These are phyloP conservation scores for Bubo scandiacus DNA, from an alignment of 2,113 vertebrate species.

Conservation along the genomic window DNA sequence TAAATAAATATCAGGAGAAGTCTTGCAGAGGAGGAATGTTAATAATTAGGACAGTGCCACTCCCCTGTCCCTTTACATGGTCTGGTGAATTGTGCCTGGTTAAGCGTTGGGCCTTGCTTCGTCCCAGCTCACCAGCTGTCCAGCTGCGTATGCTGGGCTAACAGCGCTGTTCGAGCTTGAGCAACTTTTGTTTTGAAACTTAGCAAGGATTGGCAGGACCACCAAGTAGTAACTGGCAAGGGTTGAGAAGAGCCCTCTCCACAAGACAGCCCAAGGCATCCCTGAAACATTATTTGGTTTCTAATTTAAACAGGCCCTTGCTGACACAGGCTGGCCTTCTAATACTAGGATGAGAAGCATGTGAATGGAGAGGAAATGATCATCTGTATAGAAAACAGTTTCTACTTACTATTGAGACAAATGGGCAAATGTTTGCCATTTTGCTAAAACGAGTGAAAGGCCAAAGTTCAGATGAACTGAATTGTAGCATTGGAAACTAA, in stretches of 20 bases:
- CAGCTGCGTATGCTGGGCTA: neutral
- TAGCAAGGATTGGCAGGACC: conserved; percentile 60
- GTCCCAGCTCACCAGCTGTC: neutral
- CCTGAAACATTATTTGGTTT: conserved; percentile 58
- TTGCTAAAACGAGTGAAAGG: neutral
- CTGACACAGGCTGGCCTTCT: conserved; percentile 58
- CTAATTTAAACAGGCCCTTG: conserved; percentile 64
- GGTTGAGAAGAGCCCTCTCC: conserved; percentile 55
- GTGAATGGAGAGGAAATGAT: conserved; percentile 49
- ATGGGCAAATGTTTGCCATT: conserved; percentile 34
- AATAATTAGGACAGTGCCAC: conserved; percentile 39
- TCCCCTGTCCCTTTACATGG: conserved; percentile 31
- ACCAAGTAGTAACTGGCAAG: conserved; percentile 66
- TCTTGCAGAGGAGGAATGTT: conserved; percentile 48
- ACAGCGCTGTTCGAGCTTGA: conserved; percentile 10
- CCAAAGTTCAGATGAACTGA: conserved; percentile 4
- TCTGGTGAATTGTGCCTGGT: neutral
- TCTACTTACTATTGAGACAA: conserved; percentile 41
- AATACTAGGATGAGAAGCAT: conserved; percentile 40
- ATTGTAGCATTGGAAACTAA: neutral
- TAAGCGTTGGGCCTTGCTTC: neutral
- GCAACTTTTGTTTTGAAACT: conserved; percentile 65
- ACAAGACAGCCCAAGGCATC: conserved; percentile 63
- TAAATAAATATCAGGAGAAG: conserved; percentile 40
- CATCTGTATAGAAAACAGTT: conserved; percentile 29